Conservation (phyloP, 2,797 vertebrate genomes). For the Tauraco hartlaubi region DNA sequence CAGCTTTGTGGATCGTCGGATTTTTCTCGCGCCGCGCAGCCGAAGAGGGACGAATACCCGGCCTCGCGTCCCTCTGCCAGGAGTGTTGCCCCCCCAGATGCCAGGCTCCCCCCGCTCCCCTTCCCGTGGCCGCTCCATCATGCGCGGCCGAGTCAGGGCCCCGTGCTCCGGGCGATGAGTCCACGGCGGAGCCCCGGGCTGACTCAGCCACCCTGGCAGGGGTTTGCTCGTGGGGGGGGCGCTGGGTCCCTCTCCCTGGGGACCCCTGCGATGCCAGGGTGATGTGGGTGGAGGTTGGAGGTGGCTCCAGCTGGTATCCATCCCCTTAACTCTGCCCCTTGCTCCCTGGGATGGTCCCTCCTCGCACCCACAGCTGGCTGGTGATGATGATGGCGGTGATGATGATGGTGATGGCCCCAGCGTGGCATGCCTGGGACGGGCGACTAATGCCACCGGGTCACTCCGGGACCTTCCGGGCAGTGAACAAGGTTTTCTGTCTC, state of each 20-base stretch:
- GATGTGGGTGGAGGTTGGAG: fast-evolving
- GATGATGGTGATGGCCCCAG: background rate
- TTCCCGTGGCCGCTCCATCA: fast-evolving
- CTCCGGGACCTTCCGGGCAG: background rate
- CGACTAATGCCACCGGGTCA: background rate
- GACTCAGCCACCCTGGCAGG: background rate
- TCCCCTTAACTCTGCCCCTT: background rate
- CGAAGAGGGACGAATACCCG: too few species aligned
- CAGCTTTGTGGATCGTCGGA: fast-evolving
- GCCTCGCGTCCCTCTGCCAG: too few species aligned
- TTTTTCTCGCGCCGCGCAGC: too few species aligned
- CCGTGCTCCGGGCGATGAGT: background rate
- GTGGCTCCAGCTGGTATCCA: fast-evolving
- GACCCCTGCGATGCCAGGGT: background rate
- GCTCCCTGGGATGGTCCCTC: fast-evolving
- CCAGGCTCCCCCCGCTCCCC: fast-evolving
- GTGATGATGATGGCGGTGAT: background rate
- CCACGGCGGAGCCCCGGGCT: fast-evolving
- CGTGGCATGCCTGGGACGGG: fast-evolving
- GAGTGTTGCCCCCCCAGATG: too few species aligned
- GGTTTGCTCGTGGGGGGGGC: fast-evolving
- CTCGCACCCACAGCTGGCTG: fast-evolving
- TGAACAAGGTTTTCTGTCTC: background rate
- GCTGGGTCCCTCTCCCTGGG: fast-evolving
- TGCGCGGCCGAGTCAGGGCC: background rate